Conservation (phyloP, 1,140 invertebrate genomes). For the Heliconius melpomene region DNA sequence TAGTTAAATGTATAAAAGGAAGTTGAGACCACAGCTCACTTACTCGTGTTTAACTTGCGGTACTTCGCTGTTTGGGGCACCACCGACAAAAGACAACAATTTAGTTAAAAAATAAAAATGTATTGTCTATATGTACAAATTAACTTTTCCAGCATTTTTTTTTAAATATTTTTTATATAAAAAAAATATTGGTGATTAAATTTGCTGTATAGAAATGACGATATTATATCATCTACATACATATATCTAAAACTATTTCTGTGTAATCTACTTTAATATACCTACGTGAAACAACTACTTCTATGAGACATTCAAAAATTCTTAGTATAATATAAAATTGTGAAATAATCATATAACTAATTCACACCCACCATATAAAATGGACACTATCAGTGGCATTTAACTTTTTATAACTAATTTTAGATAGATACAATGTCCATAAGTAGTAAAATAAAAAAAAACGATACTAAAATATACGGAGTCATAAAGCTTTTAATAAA, state of each 20-base stretch:
- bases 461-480: background rate
- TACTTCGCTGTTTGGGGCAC: constrained; percentile 81
- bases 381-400: background rate
- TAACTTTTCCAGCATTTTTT: constrained; percentile 47
- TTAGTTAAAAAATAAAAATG: constrained; percentile 67
- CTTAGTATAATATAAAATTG: constrained; percentile 6
- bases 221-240: background rate
- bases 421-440: background rate
- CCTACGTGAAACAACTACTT: background rate
- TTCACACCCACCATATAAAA: constrained; percentile 12
- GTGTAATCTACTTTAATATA: constrained; percentile 8
- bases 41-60: constrained; percentile 80
- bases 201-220: background rate
- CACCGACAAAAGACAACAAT: constrained; percentile 82
- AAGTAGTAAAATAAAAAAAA: background rate
- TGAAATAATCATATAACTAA: constrained; percentile 1
- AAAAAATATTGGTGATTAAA: constrained; percentile 1
- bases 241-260: constrained; percentile 7
- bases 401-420: background rate
- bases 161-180: constrained; percentile 5
- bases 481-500: background rate
- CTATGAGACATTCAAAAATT: background rate
- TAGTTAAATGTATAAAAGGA: constrained; percentile 69
- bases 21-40: constrained; percentile 83
- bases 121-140: constrained; percentile 29